Evolutionary conservation across 2,797 vertebrate genomes (phyloP), one percentile per base, ranked within the genome.

Genomic region (Ctenopoma kingsleyae): DNA sequence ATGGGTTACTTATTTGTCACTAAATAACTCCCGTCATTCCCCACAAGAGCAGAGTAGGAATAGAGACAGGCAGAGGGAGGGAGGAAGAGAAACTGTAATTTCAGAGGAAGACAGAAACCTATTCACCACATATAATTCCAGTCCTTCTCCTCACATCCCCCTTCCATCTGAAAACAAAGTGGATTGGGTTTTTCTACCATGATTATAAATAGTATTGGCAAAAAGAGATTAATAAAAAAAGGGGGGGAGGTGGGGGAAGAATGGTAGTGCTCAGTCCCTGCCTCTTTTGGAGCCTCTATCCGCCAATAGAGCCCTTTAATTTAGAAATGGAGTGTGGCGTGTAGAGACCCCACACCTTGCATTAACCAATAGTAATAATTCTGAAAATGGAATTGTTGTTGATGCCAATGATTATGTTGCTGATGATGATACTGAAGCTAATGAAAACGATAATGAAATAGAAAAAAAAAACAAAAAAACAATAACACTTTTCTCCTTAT

Each of bases 351-450:
- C 76, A 59, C 74, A 67, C 70, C 71, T 90, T 72, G 61, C 67
- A 13, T 77, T 90, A 88, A 92, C 82, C 81, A 72, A 74, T 87
- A 90, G 85, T 92, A 87, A 94, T 88, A 88, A 90, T 67, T 72
- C 82, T 77, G 78, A 80, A 78, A 81, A 83, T 3, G 47, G 73
- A 80, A 71, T 66, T 81, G 73, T 78, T 87, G 60, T 85, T 81
- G 72, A 87, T 78, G 70, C 71, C 74, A 76, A 80, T 71, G 64
- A 84, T 67, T 15, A 69, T 76, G 54, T 64, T 74, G 60, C 71
- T 71, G 47, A 69, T 46, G 49, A 55, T 54, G 47, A 59, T 61
- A 44, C 8, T 58, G 62, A 67, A 50, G 82, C 40, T 76, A 41
- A 83, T 76, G 62, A 77, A 74, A 52, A 81, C 75, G 59, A 71